These are phyloP conservation scores for Eutrigla gurnardus DNA, from an alignment of 2,797 vertebrate species.

Conservation along the genomic window DNA sequence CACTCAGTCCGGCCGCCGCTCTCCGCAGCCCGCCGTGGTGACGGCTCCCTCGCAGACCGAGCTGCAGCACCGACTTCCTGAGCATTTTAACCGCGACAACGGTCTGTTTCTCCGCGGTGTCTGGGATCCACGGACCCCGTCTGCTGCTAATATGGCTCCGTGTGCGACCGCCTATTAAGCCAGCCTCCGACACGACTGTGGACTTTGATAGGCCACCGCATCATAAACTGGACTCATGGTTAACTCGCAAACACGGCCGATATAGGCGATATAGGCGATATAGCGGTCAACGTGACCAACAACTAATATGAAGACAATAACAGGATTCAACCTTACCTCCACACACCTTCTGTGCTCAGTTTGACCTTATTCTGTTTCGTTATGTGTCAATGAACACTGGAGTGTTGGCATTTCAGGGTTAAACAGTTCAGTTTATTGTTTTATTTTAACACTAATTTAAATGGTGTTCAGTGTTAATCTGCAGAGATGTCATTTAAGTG, in stretches of 20 bases:
- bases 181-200: background rate
- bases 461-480: no score
- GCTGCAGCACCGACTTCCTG: constrained; percentile 23
- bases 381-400: no score
- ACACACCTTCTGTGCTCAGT: no score
- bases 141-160: background rate
- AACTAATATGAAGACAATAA: no score
- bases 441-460: no score
- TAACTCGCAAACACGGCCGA: background rate
- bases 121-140: background rate
- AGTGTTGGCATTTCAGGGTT: no score
- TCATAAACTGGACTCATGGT: background rate
- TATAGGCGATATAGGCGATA: no score
- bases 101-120: background rate
- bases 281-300: no score
- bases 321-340: no score
- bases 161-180: background rate
- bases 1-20: background rate
- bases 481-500: no score
- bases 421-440: no score
- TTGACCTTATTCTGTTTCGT: no score
- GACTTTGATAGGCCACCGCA: background rate
- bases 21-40: constrained; percentile 10
- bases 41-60: background rate
- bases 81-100: constrained; percentile 58